phyloP scores from a whole-genome alignment of 2,113 vertebrate species.

The Centrocercus urophasianus region DNA sequence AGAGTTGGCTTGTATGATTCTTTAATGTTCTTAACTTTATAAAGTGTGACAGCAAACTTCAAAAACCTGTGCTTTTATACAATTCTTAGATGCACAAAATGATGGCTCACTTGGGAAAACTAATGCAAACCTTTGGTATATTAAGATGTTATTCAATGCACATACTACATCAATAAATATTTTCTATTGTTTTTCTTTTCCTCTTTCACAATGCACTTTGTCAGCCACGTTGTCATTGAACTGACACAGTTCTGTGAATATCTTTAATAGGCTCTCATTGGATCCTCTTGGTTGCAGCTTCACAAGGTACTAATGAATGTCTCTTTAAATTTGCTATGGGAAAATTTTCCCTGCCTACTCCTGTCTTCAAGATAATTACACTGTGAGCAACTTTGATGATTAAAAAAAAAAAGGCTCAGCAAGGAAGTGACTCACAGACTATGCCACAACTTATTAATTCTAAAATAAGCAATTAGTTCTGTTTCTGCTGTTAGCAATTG shows the following conservation, averaged over 20 bases:
- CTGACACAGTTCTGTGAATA: neutral
- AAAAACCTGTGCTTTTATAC: neutral
- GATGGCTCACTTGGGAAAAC: neutral
- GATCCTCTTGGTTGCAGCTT: neutral
- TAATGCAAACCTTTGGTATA: neutral
- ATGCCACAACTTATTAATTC: conserved; percentile 20
- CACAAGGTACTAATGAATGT: neutral
- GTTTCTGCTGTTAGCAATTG: conserved; percentile 26
- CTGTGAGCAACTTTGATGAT: conserved; percentile 37
- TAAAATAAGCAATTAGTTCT: conserved; percentile 32
- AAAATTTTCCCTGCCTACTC: neutral
- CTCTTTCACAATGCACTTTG: neutral
- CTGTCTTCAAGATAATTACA: conserved; percentile 20
- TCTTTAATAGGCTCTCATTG: neutral
- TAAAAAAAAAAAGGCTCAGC: neutral
- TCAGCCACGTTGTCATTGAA: neutral
- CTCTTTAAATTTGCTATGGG: conserved; percentile 21
- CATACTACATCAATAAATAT: conserved; percentile 29
- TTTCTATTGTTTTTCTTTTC: conserved; percentile 12
- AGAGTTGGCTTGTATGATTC: neutral
- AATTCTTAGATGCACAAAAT: conserved; percentile 1
- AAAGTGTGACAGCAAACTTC: neutral
- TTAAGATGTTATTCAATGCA: neutral
- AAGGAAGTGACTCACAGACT: conserved; percentile 49
- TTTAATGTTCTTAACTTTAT: neutral